phyloP scores from a whole-genome alignment of 1,140 invertebrate species.

The Metaphire vulgaris region DNA sequence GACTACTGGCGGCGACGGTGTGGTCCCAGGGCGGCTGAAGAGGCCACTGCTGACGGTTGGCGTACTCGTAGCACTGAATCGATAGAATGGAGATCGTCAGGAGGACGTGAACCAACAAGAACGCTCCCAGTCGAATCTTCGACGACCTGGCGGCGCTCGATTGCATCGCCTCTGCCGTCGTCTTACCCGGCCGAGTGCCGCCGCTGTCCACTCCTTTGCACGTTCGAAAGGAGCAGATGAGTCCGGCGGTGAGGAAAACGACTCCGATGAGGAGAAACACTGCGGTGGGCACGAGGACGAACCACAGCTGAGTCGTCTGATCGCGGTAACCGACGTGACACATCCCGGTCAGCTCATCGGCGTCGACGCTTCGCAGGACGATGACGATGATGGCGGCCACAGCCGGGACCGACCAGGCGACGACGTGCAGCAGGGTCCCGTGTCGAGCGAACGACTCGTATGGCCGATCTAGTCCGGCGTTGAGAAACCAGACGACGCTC shows the following conservation, averaged over 20 bases:
- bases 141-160: constrained; percentile 33
- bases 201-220: constrained; percentile 52
- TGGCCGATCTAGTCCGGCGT: constrained; percentile 74
- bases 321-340: constrained; percentile 84
- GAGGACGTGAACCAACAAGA: constrained; percentile 56
- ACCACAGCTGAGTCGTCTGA: constrained; percentile 59
- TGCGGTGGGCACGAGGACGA: constrained; percentile 55
- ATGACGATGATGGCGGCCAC: constrained; percentile 82
- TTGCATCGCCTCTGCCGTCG: no score
- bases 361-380: constrained; percentile 67
- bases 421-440: constrained; percentile 70
- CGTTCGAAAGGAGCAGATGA: constrained; percentile 54
- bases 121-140: constrained; percentile 56
- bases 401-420: constrained; percentile 78
- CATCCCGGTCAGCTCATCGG: constrained; percentile 69
- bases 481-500: constrained; percentile 73
- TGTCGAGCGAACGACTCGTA: constrained; percentile 77
- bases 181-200: constrained; percentile 21
- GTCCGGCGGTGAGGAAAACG: constrained; percentile 56
- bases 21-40: no score
- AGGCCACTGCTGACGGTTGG: constrained; percentile 49
- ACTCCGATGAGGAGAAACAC: constrained; percentile 53
- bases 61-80: constrained; percentile 64
- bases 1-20: not conserved
- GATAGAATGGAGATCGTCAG: constrained; percentile 57